Conservation (phyloP, 2,888 invertebrate species). For the Dascillus cervinus region DNA sequence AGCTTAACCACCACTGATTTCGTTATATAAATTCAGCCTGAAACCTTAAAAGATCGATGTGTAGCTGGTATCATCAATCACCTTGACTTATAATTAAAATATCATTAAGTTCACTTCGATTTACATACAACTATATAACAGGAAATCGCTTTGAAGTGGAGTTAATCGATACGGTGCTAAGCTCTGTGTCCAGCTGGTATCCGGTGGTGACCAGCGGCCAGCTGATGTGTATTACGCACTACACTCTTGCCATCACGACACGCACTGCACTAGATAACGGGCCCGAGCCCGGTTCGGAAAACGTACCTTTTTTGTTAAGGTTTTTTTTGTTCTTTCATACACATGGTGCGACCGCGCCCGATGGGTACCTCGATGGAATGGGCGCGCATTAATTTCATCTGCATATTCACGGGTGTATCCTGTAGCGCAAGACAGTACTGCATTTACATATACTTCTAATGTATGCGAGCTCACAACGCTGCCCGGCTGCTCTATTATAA, state of each 20-base stretch:
- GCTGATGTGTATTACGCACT: constrained; percentile 15
- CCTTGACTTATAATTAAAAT: constrained; percentile 31
- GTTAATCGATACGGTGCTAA: constrained; percentile 20
- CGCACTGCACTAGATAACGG: constrained; percentile 17
- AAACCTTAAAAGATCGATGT: constrained; percentile 13
- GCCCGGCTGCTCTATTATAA: constrained; percentile 24
- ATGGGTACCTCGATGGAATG: constrained; percentile 18
- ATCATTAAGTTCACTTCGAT: constrained; percentile 32
- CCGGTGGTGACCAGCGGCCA: constrained; percentile 23
- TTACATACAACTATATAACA: constrained; percentile 26
- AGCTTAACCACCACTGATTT: constrained; percentile 13
- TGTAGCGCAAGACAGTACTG: constrained; percentile 31
- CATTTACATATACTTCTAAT: constrained; percentile 35
- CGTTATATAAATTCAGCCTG: constrained; percentile 10
- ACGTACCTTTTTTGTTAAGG: constrained; percentile 30
- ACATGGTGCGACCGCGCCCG: constrained; percentile 18
- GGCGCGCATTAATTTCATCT: constrained; percentile 27
- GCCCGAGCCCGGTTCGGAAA: constrained; percentile 12
- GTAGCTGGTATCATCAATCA: constrained; percentile 27
- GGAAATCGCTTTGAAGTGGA: constrained; percentile 22
- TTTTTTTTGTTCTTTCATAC: constrained; percentile 28
- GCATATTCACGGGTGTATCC: constrained; percentile 26
- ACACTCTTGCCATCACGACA: constrained; percentile 17
- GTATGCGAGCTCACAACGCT: constrained; percentile 33
- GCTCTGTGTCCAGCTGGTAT: constrained; percentile 20